phyloP scores from a whole-genome alignment of 2,888 invertebrate species.

The Pollenia amentaria region DNA sequence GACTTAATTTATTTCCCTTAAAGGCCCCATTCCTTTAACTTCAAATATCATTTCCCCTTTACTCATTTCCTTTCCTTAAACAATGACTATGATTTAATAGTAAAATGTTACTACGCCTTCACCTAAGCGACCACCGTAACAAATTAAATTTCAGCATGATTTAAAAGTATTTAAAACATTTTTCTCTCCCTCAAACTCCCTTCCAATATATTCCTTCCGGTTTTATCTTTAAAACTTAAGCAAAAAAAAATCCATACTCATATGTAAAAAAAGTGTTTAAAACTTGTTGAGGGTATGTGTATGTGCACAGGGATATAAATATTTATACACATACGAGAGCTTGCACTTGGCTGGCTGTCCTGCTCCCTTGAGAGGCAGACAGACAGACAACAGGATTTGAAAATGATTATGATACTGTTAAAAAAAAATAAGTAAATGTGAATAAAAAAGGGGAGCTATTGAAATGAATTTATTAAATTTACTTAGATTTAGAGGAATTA shows the following conservation, averaged over 20 bases:
- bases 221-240: background rate
- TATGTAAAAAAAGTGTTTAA: constrained; percentile 21
- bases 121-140: constrained; percentile 78
- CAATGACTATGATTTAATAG: constrained; percentile 59
- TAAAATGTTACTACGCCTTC: constrained; percentile 2
- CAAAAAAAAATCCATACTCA: constrained; percentile 10
- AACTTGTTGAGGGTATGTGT: constrained; percentile 3
- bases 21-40: background rate
- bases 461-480: constrained; percentile 71
- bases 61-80: background rate
- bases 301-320: constrained; percentile 49
- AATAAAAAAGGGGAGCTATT: constrained; percentile 49
- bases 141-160: constrained; percentile 80
- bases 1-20: too few relatives aligned
- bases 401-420: constrained; percentile 59
- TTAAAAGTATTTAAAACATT: constrained; percentile 74
- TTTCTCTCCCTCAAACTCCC: background rate
- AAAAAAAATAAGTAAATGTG: background rate
- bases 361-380: constrained; percentile 11
- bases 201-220: background rate
- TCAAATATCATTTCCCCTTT: background rate
- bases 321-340: constrained; percentile 51
- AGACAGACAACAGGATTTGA: constrained; percentile 44
- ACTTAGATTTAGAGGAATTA: constrained; percentile 65
- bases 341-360: constrained; percentile 6